Conservation (phyloP, 92 coral and sea anemone genomes). For the Epizoanthus illoricatus region DNA sequence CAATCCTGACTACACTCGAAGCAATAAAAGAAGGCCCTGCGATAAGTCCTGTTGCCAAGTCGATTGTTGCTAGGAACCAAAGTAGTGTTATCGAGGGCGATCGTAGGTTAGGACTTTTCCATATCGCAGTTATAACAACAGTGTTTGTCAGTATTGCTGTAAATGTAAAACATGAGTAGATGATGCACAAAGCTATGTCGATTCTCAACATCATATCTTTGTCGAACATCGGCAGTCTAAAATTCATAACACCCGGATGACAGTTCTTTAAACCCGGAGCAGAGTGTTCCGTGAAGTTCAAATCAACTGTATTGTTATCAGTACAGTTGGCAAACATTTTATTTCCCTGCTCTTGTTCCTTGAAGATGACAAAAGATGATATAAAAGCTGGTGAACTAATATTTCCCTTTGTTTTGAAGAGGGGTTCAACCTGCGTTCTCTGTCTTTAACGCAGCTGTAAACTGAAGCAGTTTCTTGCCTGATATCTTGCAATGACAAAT, state of each 20-base stretch:
- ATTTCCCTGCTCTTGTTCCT: not conserved
- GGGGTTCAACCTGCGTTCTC: not conserved
- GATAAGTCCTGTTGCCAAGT: constrained; percentile 27
- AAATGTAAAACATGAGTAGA: constrained; percentile 24
- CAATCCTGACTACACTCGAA: constrained; percentile 13
- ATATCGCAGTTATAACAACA: constrained; percentile 32
- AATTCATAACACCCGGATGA: not conserved
- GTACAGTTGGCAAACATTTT: not conserved
- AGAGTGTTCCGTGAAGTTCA: not conserved
- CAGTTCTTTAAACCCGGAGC: too few species aligned
- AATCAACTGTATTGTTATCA: not conserved
- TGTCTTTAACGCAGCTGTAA: not conserved
- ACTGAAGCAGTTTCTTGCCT: not conserved
- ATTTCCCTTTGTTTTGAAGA: not conserved
- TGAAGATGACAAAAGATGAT: not conserved
- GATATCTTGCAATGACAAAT: not conserved
- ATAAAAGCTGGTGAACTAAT: not conserved
- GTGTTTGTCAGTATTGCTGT: constrained; percentile 33
- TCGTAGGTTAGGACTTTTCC: constrained; percentile 20
- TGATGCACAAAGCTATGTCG: constrained; percentile 20
- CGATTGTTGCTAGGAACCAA: constrained; percentile 29
- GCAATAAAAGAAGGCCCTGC: constrained; percentile 38
- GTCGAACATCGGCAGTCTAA: constrained; percentile 2
- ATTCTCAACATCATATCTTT: constrained; percentile 5
- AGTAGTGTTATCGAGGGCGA: constrained; percentile 33